Conservation (phyloP, 2,797 vertebrate genomes). For the Amblyopsis hoosieri region DNA sequence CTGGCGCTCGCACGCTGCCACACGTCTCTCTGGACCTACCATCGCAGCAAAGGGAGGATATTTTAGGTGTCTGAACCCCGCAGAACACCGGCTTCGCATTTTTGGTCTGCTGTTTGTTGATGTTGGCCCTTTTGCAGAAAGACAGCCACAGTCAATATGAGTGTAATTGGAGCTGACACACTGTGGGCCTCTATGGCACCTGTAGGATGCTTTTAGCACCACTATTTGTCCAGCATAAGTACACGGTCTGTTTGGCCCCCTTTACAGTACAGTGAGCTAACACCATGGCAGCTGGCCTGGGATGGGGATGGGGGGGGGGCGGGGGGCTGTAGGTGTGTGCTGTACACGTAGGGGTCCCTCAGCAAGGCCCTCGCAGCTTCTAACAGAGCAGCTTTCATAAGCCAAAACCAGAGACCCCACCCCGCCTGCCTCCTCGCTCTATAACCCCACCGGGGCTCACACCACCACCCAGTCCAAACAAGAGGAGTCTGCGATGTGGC, state of each 20-base stretch:
- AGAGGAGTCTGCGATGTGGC: constrained; percentile 61
- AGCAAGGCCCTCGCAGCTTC: constrained; percentile 67
- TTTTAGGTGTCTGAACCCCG: constrained; percentile 31
- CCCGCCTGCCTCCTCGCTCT: constrained; percentile 23
- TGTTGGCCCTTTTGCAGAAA: constrained; percentile 26
- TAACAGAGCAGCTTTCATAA: constrained; percentile 78
- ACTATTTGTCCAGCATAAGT: constrained; percentile 53
- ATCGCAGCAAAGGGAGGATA: constrained; percentile 54
- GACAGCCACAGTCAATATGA: constrained; percentile 46
- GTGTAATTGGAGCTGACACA: constrained; percentile 51
- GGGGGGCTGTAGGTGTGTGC: constrained; percentile 46
- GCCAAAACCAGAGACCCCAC: constrained; percentile 52
- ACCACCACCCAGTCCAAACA: constrained; percentile 67
- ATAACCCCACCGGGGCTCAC: constrained; percentile 55
- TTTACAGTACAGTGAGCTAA: constrained; percentile 53
- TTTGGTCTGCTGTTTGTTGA: constrained; percentile 38
- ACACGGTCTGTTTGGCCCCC: constrained; percentile 50
- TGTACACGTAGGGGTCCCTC: constrained; percentile 63
- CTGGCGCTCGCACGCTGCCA: constrained; percentile 76
- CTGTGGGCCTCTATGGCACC: constrained; percentile 38
- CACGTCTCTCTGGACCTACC: constrained; percentile 90
- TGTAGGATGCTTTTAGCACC: constrained; percentile 58
- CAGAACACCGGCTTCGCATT: constrained; percentile 5
- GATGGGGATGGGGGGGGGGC: constrained; percentile 39
- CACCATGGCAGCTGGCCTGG: constrained; percentile 51